A percentile compares a stretch with the other conserved stretches of the same genome.
Conservation (phyloP, 92 coral and sea anemone genomes). For the Epizoanthus stellaris region DNA sequence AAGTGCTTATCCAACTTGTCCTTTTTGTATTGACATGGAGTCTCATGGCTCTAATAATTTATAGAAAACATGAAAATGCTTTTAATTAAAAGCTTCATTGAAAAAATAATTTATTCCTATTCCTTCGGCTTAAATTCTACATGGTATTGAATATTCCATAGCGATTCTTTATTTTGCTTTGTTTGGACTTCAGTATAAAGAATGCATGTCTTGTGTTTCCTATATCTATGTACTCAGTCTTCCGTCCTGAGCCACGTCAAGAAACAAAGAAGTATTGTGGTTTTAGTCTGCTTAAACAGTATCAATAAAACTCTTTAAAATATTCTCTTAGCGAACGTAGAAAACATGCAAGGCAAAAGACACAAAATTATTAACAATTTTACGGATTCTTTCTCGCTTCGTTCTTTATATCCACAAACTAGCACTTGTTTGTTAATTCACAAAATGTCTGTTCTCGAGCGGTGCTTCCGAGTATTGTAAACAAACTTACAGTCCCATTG, state of each 20-base stretch:
- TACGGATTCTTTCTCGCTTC: no score
- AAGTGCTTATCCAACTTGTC: no score
- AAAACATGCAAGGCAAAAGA: no score
- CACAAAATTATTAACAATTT: background rate
- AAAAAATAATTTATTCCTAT: conserved; percentile 8
- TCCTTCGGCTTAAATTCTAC: background rate
- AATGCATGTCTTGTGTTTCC: background rate
- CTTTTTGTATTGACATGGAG: background rate
- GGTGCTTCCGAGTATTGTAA: background rate
- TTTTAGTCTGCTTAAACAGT: no score
- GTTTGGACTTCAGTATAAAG: background rate
- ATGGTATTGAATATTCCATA: conserved; percentile 13
- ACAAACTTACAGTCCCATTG: background rate
- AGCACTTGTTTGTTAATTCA: background rate
- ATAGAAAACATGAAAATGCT: background rate
- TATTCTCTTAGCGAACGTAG: no score
- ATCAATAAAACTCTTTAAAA: no score
- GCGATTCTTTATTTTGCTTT: background rate
- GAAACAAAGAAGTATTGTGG: no score
- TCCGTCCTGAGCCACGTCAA: background rate
- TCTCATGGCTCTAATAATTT: background rate
- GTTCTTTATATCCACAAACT: background rate
- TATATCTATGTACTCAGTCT: background rate
- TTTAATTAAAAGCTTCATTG: conserved; percentile 17
- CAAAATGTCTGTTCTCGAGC: background rate